A percentile compares a stretch with the other conserved stretches of the same genome.
Evolutionary conservation across 2,888 invertebrate genomes (phyloP).

Genomic region (Chymomyza amoena): DNA sequence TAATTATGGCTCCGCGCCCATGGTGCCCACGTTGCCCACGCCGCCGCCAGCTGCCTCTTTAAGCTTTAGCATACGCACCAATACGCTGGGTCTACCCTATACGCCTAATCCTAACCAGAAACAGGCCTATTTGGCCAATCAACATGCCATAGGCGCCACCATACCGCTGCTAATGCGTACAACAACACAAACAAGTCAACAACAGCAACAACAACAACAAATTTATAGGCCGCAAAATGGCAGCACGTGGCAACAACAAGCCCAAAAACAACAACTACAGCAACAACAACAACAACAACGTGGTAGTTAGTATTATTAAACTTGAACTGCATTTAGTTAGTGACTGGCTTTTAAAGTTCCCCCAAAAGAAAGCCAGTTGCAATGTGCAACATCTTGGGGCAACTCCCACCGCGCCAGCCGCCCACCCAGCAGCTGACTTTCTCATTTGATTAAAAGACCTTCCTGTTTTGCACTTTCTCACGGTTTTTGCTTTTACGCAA

Average conservation of each 20-base stretch:
- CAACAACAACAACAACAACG: constrained; percentile 21
- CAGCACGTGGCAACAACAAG: constrained; percentile 14
- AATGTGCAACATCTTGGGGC: background rate
- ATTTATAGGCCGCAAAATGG: constrained; percentile 74
- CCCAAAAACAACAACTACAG: background rate
- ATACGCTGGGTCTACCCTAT: constrained; percentile 74
- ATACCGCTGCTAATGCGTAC: constrained; percentile 82
- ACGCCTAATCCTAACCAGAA: constrained; percentile 74
- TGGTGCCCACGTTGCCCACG: constrained; percentile 50
- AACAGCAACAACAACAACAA: constrained; percentile 43
- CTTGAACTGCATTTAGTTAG: constrained; percentile 1
- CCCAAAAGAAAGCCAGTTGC: background rate
- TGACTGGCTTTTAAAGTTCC: background rate
- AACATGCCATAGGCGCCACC: constrained; percentile 79
- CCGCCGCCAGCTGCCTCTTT: constrained; percentile 23
- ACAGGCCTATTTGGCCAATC: constrained; percentile 76
- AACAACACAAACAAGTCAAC: constrained; percentile 29
- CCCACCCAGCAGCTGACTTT: constrained; percentile 40
- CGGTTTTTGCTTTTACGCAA: constrained; percentile 47
- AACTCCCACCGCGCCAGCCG: background rate
- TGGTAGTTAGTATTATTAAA: constrained; percentile 53
- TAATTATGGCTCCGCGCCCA: constrained; percentile 28
- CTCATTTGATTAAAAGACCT: constrained; percentile 62
- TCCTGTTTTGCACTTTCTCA: constrained; percentile 62
- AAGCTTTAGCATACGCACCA: constrained; percentile 62